phyloP scores from a whole-genome alignment of 2,888 invertebrate species.

The Phymatocera aterrima region DNA sequence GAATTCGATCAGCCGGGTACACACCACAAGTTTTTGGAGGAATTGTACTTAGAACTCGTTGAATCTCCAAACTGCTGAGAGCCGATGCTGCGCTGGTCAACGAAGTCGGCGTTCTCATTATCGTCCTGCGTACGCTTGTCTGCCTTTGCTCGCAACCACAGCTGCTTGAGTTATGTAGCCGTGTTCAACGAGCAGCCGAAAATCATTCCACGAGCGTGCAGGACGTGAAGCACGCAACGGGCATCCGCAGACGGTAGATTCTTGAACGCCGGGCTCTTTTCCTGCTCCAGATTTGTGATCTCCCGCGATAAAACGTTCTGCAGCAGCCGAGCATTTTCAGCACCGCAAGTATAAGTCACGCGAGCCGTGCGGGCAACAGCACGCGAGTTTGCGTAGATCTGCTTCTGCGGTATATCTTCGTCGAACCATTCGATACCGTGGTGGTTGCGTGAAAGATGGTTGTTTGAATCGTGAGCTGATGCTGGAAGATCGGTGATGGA shows the following conservation, averaged over 20 bases:
- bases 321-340: not conserved
- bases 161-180: not conserved
- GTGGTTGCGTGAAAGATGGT: too few species aligned
- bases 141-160: not conserved
- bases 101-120: not conserved
- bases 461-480: too few species aligned
- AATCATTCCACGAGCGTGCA: not conserved
- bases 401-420: too few species aligned
- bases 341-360: not conserved
- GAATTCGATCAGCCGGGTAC: conserved; percentile 40
- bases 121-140: not conserved
- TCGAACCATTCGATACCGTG: too few species aligned
- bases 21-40: conserved; percentile 10
- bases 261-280: not conserved
- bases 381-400: not conserved
- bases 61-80: conserved; percentile 26
- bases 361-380: not conserved
- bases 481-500: too few species aligned
- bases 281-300: not conserved
- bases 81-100: not conserved
- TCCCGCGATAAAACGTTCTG: not conserved
- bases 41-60: not conserved
- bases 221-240: not conserved
- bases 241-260: not conserved
- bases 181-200: not conserved